Percentiles rank a stretch among this genome's conserved stretches.
These are phyloP conservation scores for Eucera pruinosa DNA, from an alignment of 2,888 invertebrate genomes.

Conservation along the genomic window DNA sequence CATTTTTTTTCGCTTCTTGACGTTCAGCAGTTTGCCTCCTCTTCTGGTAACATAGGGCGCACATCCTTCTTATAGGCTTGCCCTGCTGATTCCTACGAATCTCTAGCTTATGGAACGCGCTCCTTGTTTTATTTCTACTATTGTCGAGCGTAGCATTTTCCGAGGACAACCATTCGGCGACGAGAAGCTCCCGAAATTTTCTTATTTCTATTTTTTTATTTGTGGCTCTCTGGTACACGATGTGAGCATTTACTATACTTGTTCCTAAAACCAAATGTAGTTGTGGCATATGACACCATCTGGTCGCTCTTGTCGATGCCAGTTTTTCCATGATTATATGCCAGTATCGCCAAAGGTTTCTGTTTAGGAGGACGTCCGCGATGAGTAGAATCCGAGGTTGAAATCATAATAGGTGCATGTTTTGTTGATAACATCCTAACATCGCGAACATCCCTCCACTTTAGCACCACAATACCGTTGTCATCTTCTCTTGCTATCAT, in stretches of 20 bases:
- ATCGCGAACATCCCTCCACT: conserved; percentile 75
- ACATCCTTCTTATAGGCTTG: conserved; percentile 29
- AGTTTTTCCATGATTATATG: not conserved
- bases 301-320: not conserved
- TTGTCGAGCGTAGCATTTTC: conserved; percentile 38
- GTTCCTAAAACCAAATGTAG: not conserved
- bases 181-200: conserved; percentile 58
- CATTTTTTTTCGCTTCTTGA: conserved; percentile 61
- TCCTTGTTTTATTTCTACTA: conserved; percentile 34
- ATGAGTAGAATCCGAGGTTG: conserved; percentile 31
- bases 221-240: not conserved
- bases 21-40: conserved; percentile 9
- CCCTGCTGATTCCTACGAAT: conserved; percentile 47
- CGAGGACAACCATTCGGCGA: conserved; percentile 43
- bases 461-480: conserved; percentile 74
- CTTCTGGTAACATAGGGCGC: conserved; percentile 1
- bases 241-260: not conserved
- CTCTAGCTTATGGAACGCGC: conserved; percentile 43
- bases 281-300: conserved; percentile 27
- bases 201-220: conserved; percentile 54
- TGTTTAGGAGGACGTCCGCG: conserved; percentile 42
- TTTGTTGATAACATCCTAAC: conserved; percentile 75
- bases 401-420: conserved; percentile 70
- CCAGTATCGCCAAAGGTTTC: conserved; percentile 59
- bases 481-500: not conserved